phyloP scores from a whole-genome alignment of 2,888 invertebrate genomes.

The Lamellibrachia columna region DNA sequence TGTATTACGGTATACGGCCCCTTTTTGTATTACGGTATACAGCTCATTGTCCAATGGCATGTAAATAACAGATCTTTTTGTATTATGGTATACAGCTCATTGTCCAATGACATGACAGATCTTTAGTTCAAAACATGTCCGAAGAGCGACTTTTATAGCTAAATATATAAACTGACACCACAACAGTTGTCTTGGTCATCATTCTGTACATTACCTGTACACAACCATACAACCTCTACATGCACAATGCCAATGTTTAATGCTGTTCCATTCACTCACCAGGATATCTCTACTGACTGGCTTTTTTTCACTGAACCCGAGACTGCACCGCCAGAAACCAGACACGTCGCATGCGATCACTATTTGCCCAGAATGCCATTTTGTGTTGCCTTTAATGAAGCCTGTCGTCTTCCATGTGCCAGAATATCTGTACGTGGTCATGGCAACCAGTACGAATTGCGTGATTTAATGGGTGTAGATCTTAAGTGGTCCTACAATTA shows the following conservation, averaged over 20 bases:
- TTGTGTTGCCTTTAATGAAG: not conserved
- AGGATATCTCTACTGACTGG: not conserved
- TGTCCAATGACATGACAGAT: no score
- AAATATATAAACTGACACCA: no score
- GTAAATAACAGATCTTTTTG: no score
- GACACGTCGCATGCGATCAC: not conserved
- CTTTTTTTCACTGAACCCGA: not conserved
- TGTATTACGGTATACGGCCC: no score
- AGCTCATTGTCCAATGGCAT: no score
- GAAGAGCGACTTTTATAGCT: no score
- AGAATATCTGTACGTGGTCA: not conserved
- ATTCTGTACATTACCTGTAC: no score
- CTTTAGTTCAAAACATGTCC: no score
- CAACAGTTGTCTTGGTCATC: no score
- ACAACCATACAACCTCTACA: no score
- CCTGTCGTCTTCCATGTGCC: not conserved
- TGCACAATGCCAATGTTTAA: not conserved
- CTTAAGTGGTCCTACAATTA: not conserved
- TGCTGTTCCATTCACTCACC: not conserved
- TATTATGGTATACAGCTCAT: no score
- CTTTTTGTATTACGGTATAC: no score
- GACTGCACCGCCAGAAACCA: constrained; percentile 1
- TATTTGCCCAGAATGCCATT: not conserved
- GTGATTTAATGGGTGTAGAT: not conserved
- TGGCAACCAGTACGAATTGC: not conserved